These are phyloP conservation scores for Epizoanthus fatuus DNA, from an alignment of 92 coral and sea anemone species.

Conservation along the genomic window DNA sequence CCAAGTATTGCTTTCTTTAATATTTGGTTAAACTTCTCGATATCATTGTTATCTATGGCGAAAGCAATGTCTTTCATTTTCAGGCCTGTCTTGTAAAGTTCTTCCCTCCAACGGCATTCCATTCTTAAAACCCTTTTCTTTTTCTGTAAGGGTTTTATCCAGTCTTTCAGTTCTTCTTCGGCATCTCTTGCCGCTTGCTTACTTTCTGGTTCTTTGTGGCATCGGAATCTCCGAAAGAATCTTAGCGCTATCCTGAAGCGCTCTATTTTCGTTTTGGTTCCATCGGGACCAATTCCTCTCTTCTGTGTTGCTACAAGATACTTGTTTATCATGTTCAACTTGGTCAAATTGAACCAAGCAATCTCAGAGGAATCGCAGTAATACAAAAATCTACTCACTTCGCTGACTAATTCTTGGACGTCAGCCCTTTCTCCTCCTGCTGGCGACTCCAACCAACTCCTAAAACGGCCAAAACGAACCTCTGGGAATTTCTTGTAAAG, in stretches of 20 bases:
- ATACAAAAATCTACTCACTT: neutral
- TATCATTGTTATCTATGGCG: no score
- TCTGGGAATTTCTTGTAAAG: neutral
- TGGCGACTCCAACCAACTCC: neutral
- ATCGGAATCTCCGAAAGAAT: neutral
- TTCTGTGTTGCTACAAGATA: neutral
- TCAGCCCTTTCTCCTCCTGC: neutral
- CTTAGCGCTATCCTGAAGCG: neutral
- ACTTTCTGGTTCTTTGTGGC: neutral
- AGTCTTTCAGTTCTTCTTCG: neutral
- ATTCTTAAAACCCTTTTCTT: neutral
- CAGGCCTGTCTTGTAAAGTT: no score
- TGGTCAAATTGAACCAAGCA: neutral
- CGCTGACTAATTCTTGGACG: neutral
- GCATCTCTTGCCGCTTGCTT: neutral
- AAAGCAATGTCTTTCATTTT: no score
- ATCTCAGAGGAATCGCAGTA: neutral
- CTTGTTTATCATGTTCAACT: neutral
- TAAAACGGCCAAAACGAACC: neutral
- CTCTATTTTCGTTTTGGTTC: neutral
- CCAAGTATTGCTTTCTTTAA: no score
- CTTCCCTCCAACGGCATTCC: no score
- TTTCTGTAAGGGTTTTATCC: neutral
- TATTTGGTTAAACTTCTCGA: no score
- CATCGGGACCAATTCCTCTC: neutral